Base-by-base conservation (phyloP, 2,888 invertebrate genomes). In the Acleris emargana region DNA sequence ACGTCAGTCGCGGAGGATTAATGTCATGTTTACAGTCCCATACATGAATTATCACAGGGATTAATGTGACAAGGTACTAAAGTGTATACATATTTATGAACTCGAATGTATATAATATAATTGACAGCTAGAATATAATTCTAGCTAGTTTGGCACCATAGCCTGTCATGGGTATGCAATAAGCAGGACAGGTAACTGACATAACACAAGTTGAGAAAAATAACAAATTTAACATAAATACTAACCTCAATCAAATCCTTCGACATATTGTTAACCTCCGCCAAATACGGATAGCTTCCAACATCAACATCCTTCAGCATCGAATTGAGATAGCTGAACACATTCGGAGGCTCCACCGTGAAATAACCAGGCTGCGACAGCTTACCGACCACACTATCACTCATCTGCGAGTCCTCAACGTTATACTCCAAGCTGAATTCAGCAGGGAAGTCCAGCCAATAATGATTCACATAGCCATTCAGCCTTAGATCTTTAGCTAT, bases 391-490 rank as follows among this genome's bases (percentile, higher is more conserved):
- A 95, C 94, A 0, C 83, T 85, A 2, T 93, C 91, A 0, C 91
- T 88, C 45, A 96, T 91, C 72, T 95, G 94, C 1, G 94, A 91
- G 0, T 82, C 84, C 11, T 71, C 75, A 7, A 83, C 85, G 3
- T 84, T 83, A 13, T 76, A 78, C 57, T 88, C 89, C 57, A 93
- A 74, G 18, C 81, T 78, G 71, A 94, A 94, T 11, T 94, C 87
- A 2, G 89, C 83, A 0, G 98, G 98, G 77, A 95, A 97, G 87
- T 98, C 98, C 70, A 96, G 88, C 93, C 97, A 96, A 81, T 99
- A 99, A 83, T 97, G 96, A 72, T 96, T 94, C 1, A 94, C 93
- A 75, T 97, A 98, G 28, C 93, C 87, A 1, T 94, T 89, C 62
- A 97, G 89, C 63, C 94, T 94, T 75, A 98, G 93, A 87, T 98